Evolutionary conservation across 1,140 invertebrate species (phyloP).

Genomic region (Acyrthosiphon pisum): DNA sequence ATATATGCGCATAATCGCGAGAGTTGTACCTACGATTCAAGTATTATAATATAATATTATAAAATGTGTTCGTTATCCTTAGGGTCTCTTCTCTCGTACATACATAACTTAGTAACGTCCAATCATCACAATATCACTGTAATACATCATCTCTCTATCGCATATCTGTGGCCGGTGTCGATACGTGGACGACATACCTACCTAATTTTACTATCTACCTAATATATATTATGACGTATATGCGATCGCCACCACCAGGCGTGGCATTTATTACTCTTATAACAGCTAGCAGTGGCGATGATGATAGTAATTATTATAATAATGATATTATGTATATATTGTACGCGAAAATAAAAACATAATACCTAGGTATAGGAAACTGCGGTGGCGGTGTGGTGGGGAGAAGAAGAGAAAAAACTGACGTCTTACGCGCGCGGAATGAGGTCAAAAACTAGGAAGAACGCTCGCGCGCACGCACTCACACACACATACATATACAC

Average conservation of each 20-base stretch:
- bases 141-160: neutral
- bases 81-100: neutral
- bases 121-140: neutral
- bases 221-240: no score
- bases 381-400: neutral
- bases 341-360: neutral
- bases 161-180: neutral
- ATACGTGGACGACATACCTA: neutral
- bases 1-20: neutral
- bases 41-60: neutral
- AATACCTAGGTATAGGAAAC: neutral
- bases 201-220: neutral
- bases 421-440: slow-evolving; percentile 26
- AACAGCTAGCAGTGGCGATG: neutral
- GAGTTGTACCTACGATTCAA: neutral
- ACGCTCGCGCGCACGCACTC: no score
- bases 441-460: slow-evolving; percentile 56
- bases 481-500: neutral
- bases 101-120: neutral
- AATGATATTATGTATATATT: neutral
- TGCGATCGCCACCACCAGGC: neutral
- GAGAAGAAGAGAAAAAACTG: slow-evolving; percentile 35
- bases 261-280: neutral
- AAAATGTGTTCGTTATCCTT: neutral
- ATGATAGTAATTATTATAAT: neutral